Conservation (phyloP, 2,888 invertebrate genomes). For the Melolontha melolontha region DNA sequence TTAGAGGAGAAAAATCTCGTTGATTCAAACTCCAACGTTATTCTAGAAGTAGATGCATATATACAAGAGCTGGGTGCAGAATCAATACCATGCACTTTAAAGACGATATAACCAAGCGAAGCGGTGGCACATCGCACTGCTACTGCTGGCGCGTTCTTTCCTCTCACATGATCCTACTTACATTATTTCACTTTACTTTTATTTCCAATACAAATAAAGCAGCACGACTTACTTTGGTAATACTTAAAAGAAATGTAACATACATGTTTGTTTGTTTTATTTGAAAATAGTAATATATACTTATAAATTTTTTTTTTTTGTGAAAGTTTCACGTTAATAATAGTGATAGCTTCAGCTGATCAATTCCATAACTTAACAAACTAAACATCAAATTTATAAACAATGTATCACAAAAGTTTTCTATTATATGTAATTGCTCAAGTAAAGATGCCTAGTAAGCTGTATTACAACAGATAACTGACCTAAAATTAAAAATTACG, state of each 20-base stretch:
- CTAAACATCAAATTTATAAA: no score
- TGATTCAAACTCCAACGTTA: conserved; percentile 47
- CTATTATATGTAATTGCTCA: no score
- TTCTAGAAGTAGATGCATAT: conserved; percentile 56
- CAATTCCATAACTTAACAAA: no score
- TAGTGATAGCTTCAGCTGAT: no score
- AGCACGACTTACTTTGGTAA: conserved; percentile 9
- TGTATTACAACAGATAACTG: no score
- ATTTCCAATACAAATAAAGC: conserved; percentile 4
- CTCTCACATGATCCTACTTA: conserved; percentile 29
- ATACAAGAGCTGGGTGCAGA: conserved; percentile 52
- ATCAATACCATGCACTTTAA: conserved; percentile 64
- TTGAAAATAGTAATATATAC: no score
- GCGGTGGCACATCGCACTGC: conserved; percentile 24
- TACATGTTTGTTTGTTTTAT: no score
- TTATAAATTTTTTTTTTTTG: no score
- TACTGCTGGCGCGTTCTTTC: conserved; percentile 7
- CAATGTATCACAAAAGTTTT: no score
- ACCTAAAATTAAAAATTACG: no score
- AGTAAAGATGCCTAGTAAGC: no score
- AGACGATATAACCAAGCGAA: conserved; percentile 58
- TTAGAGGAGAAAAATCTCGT: conserved; percentile 41
- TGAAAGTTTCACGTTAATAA: no score
- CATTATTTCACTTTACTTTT: conserved; percentile 9
- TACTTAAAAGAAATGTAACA: not conserved